These are phyloP conservation scores for Paralvinella palmiformis DNA, from an alignment of 1,140 invertebrate genomes.

Conservation along the genomic window DNA sequence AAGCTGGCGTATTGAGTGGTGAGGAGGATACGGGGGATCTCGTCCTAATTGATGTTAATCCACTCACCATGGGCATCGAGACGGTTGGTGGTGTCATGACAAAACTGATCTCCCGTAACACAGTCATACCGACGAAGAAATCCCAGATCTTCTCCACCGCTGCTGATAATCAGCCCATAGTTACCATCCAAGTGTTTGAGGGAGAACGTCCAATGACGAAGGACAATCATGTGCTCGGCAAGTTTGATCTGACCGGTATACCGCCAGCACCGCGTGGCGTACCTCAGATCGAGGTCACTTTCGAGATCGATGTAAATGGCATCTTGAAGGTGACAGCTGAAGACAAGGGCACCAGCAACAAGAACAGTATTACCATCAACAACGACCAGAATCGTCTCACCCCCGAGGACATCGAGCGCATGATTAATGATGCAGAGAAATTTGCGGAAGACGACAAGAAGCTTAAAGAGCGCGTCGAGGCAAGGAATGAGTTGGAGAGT, in stretches of 20 bases:
- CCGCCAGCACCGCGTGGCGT: constrained; percentile 95
- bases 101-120: constrained; percentile 95
- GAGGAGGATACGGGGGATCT: constrained; percentile 86
- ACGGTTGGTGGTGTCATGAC: constrained; percentile 99
- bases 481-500: constrained; percentile 81
- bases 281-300: constrained; percentile 98
- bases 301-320: constrained; percentile 98
- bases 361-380: constrained; percentile 97
- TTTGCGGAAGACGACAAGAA: constrained; percentile 97
- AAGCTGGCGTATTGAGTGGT: constrained; percentile 74
- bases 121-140: constrained; percentile 99
- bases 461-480: constrained; percentile 87
- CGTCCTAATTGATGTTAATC: constrained; percentile 95
- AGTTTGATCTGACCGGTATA: constrained; percentile 97
- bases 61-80: constrained; percentile 97
- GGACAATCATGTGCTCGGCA: constrained; percentile 94
- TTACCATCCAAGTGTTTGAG: constrained; percentile 96
- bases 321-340: constrained; percentile 77
- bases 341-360: constrained; percentile 95
- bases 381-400: constrained; percentile 96
- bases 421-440: constrained; percentile 98
- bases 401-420: constrained; percentile 95
- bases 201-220: constrained; percentile 99
- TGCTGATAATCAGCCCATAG: constrained; percentile 97
- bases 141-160: constrained; percentile 99